Evolutionary conservation across 2,113 vertebrate genomes (phyloP).

Genomic region (Colinus virginianus): DNA sequence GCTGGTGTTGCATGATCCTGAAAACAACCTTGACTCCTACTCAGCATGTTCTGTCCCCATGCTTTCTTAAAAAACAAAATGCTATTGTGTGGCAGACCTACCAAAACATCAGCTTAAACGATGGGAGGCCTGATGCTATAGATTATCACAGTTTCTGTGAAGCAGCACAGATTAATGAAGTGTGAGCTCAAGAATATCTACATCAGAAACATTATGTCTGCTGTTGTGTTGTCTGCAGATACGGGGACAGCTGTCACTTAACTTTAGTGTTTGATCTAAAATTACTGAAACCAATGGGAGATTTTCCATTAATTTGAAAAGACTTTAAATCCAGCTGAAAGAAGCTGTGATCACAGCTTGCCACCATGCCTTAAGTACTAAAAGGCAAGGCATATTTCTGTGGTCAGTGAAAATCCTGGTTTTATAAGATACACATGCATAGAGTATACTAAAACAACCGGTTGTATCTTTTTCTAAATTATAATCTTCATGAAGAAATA

Average conservation of each 20-base stretch:
- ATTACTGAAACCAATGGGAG: background rate
- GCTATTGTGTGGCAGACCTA: background rate
- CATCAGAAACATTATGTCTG: background rate
- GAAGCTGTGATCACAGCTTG: background rate
- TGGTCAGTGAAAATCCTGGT: background rate
- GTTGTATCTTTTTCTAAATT: background rate
- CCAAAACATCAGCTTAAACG: background rate
- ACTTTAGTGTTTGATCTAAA: background rate
- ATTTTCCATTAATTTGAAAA: background rate
- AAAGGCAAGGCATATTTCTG: background rate
- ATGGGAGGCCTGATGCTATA: background rate
- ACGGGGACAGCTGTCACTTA: background rate
- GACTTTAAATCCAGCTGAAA: background rate
- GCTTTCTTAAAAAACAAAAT: background rate
- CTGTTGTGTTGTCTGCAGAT: background rate
- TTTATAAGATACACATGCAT: background rate
- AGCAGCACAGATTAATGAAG: background rate
- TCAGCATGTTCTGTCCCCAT: background rate
- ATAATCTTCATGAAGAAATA: background rate
- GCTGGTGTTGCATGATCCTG: background rate
- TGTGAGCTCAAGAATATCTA: background rate
- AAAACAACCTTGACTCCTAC: constrained; percentile 4
- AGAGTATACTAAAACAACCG: background rate
- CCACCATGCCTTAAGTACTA: background rate
- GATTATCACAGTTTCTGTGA: background rate